A percentile compares a stretch with the other conserved stretches of the same genome.
These are phyloP conservation scores for Spodoptera exigua DNA, from an alignment of 2,888 invertebrate species.

Conservation along the genomic window DNA sequence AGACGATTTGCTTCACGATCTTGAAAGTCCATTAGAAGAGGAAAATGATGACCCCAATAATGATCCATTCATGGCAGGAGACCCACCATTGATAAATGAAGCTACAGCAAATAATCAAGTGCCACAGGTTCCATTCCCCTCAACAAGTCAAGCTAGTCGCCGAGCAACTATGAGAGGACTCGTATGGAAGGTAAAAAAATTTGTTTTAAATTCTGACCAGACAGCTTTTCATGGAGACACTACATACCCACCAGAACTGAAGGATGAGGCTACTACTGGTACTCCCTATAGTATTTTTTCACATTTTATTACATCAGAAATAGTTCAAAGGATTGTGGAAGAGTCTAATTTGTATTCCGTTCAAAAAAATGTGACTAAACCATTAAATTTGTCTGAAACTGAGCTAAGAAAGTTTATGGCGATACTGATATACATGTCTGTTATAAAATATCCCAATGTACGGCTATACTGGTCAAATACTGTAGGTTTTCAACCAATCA, in stretches of 20 bases:
- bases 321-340: slow-evolving; percentile 53
- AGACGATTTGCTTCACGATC: slow-evolving; percentile 61
- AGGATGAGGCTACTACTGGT: slow-evolving; percentile 58
- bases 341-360: slow-evolving; percentile 53
- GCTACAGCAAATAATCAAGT: slow-evolving; percentile 55
- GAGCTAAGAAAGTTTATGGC: slow-evolving; percentile 61
- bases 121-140: slow-evolving; percentile 61
- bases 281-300: slow-evolving; percentile 55
- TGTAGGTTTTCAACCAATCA: slow-evolving; percentile 64
- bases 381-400: slow-evolving; percentile 35
- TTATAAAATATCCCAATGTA: slow-evolving; percentile 62
- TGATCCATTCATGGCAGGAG: slow-evolving; percentile 58
- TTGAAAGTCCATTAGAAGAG: slow-evolving; percentile 61
- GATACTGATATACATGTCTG: slow-evolving; percentile 60
- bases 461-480: slow-evolving; percentile 63
- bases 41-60: slow-evolving; percentile 57
- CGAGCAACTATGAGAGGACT: slow-evolving; percentile 62
- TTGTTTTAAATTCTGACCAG: slow-evolving; percentile 64
- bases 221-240: slow-evolving; percentile 63
- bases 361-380: slow-evolving; percentile 59
- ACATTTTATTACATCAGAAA: slow-evolving; percentile 58
- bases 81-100: slow-evolving; percentile 61
- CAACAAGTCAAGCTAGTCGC: slow-evolving; percentile 63
- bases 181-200: slow-evolving; percentile 62
- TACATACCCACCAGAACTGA: slow-evolving; percentile 64